Evolutionary conservation across 1,140 invertebrate species (phyloP), one percentile per base, ranked within the genome.

Genomic region (Mesaphorura yosii): DNA sequence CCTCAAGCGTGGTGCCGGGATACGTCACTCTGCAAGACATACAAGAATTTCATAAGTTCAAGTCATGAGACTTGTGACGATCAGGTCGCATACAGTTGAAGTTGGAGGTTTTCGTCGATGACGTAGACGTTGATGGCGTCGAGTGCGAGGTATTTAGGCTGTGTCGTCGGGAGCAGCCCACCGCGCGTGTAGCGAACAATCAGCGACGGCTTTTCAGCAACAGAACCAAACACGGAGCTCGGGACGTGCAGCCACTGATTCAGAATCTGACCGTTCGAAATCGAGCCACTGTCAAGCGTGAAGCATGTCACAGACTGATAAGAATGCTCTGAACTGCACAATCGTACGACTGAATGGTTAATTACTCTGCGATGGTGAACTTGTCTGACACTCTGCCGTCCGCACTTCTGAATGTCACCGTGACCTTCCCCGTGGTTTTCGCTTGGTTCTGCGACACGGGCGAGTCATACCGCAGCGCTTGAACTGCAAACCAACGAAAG

Each of bases 171-270:
- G 12, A 61, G 14, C 34, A 61, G 34, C 23, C 55, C 55, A 19
- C 51, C 51, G 6, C 59, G 51, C 3, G 22, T 51, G 48, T 57
- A 61, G 3, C 39, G 39, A 5, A 57, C 14, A 27, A 52, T 20
- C n/a, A 57, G 7, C n/a, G 29, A 41, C 28, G 49, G 37, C 48
- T 41, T 57, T 22, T 47, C 44, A 14, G 40, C 22, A 23, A 42
- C 10, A 14, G 28, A 20, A 15, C 14, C 0, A 2, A 60, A 5
- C 37, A 51, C 45, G 14, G 14, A 25, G 12, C 49, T 51, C 5
- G 59, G 59, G 14, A 55, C 28, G 44, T 61, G 48, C 22, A 61
- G 40, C 59, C 59, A 61, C 2, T n/a, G 4, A 19, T 22, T 48
- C 0, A 61, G 22, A 14, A 55, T 7, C 37, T 55, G 51, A 26